Percentiles rank a stretch among this genome's conserved stretches.
Evolutionary conservation across 2,113 vertebrate genomes (phyloP).

Genomic region (Syngnathus floridae): DNA sequence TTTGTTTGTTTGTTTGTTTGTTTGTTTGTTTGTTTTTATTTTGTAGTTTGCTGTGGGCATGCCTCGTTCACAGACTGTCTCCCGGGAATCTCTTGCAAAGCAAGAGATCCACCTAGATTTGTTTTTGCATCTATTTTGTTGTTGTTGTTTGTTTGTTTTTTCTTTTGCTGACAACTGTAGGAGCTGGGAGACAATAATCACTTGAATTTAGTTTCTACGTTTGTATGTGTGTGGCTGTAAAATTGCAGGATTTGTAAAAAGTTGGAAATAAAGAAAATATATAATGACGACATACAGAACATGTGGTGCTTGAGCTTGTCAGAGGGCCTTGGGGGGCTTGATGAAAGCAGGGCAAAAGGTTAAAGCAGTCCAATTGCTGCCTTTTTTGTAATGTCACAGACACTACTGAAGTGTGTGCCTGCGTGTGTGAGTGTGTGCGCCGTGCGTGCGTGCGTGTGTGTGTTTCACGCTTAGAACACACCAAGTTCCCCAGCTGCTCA

Average conservation of each 20-base stretch:
- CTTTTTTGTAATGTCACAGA: constrained; percentile 40
- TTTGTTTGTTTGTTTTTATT: constrained; percentile 57
- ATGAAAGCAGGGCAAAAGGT: constrained; percentile 30
- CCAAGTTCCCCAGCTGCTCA: constrained; percentile 40
- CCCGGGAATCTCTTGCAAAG: constrained; percentile 52
- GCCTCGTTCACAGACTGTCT: constrained; percentile 56
- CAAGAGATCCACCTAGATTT: constrained; percentile 39
- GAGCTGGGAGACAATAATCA: constrained; percentile 67
- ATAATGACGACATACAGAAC: constrained; percentile 55
- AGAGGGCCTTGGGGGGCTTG: constrained; percentile 7
- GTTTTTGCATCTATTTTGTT: constrained; percentile 38
- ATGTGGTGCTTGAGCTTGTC: constrained; percentile 56
- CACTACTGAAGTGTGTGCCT: constrained; percentile 34
- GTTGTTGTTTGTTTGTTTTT: constrained; percentile 42
- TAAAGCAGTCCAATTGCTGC: constrained; percentile 23
- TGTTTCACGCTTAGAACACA: constrained; percentile 27
- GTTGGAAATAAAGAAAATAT: constrained; percentile 71
- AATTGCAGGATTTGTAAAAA: constrained; percentile 74
- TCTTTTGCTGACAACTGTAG: constrained; percentile 56
- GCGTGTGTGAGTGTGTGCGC: constrained; percentile 16
- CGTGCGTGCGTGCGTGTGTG: constrained; percentile 12
- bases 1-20: constrained; percentile 37
- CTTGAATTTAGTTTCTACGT: constrained; percentile 68
- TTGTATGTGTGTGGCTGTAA: constrained; percentile 48
- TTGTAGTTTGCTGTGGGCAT: constrained; percentile 66